Conservation (phyloP, 1,140 invertebrate species). For the Sinella curviseta region DNA sequence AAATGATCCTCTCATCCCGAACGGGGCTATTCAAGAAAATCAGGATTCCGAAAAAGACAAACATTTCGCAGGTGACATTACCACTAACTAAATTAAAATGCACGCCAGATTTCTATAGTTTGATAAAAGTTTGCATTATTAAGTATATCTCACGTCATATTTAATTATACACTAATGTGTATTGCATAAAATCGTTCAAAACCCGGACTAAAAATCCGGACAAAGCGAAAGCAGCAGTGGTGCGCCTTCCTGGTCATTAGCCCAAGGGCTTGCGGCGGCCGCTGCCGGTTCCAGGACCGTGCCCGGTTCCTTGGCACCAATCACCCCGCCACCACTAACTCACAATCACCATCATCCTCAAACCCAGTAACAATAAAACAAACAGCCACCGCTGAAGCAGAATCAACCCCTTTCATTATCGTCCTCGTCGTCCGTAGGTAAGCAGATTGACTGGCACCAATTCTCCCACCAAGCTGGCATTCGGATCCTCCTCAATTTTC, state of each 20-base stretch:
- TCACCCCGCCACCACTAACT: background rate
- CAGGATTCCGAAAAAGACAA: constrained; percentile 71
- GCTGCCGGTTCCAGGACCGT: background rate
- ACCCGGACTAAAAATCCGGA: background rate
- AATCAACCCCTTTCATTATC: constrained; percentile 5
- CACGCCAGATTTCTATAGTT: too few relatives aligned
- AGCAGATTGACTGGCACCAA: background rate
- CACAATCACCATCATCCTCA: background rate
- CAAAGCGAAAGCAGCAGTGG: background rate
- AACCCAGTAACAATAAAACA: background rate
- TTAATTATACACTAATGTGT: background rate
- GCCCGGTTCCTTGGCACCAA: background rate
- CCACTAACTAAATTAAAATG: too few relatives aligned
- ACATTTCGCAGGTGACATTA: too few relatives aligned
- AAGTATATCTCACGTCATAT: too few relatives aligned
- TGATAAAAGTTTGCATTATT: too few relatives aligned
- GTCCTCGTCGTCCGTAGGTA: too few relatives aligned
- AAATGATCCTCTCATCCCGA: constrained; percentile 61
- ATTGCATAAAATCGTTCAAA: background rate
- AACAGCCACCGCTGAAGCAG: background rate
- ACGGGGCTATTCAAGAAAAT: constrained; percentile 51
- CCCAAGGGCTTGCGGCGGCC: constrained; percentile 1
- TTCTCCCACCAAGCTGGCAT: background rate
- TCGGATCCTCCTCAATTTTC: background rate
- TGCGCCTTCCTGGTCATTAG: background rate